Evolutionary conservation across 2,113 vertebrate genomes (phyloP).

Genomic region (Amphilophus citrinellus): DNA sequence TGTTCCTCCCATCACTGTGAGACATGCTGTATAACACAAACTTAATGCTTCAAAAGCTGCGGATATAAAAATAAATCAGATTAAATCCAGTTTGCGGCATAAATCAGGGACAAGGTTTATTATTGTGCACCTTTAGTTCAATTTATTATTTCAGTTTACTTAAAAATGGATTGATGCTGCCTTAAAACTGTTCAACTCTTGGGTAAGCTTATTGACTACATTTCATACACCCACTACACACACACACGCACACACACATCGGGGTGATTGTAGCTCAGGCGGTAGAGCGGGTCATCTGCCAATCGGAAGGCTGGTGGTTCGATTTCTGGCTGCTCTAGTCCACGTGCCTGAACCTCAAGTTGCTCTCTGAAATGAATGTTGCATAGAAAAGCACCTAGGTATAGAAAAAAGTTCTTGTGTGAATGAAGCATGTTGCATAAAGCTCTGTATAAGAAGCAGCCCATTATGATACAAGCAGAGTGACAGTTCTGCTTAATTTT

Average conservation of each 20-base stretch:
- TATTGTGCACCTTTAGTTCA: background rate
- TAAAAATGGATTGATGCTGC: background rate
- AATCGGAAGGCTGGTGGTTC: no score
- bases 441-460: no score
- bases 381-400: no score
- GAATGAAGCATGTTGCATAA: background rate
- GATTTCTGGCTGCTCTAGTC: no score
- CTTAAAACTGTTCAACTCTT: background rate
- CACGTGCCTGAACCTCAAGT: no score
- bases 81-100: background rate
- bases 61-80: background rate
- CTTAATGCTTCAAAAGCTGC: background rate
- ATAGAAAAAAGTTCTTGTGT: no score
- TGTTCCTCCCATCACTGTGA: fast-evolving
- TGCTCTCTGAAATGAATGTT: no score
- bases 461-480: no score
- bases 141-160: background rate
- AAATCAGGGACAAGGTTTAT: background rate
- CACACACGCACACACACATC: fast-evolving
- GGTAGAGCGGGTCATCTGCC: background rate
- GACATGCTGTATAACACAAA: fast-evolving
- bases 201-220: background rate
- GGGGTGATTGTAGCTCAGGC: background rate
- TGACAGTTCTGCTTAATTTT: background rate
- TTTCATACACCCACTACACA: background rate